phyloP scores from a whole-genome alignment of 2,797 vertebrate species.

The Pampus argenteus region DNA sequence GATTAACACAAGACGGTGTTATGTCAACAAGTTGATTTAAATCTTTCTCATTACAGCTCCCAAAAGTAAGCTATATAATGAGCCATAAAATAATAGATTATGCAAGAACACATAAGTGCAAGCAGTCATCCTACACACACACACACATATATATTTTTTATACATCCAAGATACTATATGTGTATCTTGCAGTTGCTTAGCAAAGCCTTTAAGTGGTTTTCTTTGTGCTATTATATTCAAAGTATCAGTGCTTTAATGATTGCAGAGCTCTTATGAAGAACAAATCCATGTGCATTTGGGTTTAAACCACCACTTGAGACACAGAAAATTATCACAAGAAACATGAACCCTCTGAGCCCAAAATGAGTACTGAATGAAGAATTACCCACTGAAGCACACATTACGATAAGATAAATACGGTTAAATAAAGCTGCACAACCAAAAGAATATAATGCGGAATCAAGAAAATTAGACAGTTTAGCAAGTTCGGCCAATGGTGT shows the following conservation, averaged over 20 bases:
- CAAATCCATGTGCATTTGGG: conserved; percentile 15
- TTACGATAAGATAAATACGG: background rate
- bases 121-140: background rate
- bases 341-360: background rate
- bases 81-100: background rate
- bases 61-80: background rate
- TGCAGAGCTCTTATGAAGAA: conserved; percentile 34
- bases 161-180: background rate
- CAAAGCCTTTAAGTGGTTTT: conserved; percentile 21
- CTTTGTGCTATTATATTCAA: conserved; percentile 2
- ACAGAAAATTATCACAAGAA: background rate
- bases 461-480: background rate
- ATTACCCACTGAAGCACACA: background rate
- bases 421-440: background rate
- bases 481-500: background rate
- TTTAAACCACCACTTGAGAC: conserved; percentile 40
- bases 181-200: conserved; percentile 20
- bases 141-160: background rate
- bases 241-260: conserved; percentile 34
- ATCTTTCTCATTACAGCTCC: background rate
- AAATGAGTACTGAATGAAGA: background rate
- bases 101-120: background rate
- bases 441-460: background rate
- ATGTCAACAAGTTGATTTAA: background rate
- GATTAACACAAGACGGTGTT: background rate